Evolutionary conservation across 2,888 invertebrate species (phyloP), one percentile per base, ranked within the genome.

Genomic region (Maniola hyperantus): DNA sequence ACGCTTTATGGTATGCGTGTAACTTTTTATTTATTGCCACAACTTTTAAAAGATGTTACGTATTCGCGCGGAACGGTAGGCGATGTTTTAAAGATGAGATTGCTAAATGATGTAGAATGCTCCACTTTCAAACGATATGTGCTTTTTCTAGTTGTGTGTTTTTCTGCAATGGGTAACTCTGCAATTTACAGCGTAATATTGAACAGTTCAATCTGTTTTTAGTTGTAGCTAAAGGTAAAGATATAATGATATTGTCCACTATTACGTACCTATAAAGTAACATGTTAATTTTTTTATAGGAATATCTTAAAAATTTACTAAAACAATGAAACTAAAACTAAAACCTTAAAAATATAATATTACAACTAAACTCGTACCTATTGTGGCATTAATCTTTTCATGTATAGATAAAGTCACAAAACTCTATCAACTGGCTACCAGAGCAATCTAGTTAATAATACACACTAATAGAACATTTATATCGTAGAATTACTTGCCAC

Each of bases 11-110:
- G 66, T 68, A 71, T 68, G 71, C 62, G 66, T 65, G 64, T 64
- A 68, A 71, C 65, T 70, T 68, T 65, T 68, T 68, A 71, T 71
- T 71, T 71, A 71, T 68, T 65, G 59, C 65, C 59, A 39, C 62
- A 71, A 71, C 66, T 71, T 71, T 65, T 68, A 67, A 68, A 66
- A 71, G 59, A 64, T 70, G 61, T 55, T 68, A 59, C 64, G 55
- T 71, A 68, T 66, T 68, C 71, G 64, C 58, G 64, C 42, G 66
- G 65, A 69, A 67, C 66, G 66, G 66, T 68, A 58, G 66, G 59
- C 68, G 50, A 71, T 71, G 71, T 71, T 71, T 68, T 67, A 71
- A 71, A 71, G 66, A 71, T 68, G 68, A 68, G 65, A 66, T 66
- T 63, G 62, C 65, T 66, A 70, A 70, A 70, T 70, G 64, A 70